Base-by-base conservation (phyloP, 53 echinoderm and acorn worm species). In the Zoroaster sp. region DNA sequence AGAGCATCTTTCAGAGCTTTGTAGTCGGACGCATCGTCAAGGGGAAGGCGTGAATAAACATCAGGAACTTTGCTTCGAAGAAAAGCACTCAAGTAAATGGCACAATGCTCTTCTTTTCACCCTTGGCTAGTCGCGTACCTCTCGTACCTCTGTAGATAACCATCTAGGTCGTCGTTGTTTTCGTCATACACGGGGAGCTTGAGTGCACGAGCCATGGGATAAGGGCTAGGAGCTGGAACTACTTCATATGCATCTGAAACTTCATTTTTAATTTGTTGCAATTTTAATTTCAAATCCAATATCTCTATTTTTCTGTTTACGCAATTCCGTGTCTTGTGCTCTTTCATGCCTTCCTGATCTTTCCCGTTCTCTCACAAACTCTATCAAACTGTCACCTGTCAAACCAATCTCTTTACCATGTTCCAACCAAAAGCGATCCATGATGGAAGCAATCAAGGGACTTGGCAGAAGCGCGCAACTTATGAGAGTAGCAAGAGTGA, bases 281-380 rank as follows among this genome's bases (percentile, higher is more conserved):
- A 35, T 52, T 78, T 20, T 6, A 36, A 17, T 6, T 78, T 52
- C 21, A 36, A 78, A 35, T 34, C 31, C 35, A 31, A 12, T 35
- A 55, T 78, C 4, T 78, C 78, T 11, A 1, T 34, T 1, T 78
- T 37, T 35, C n/a, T 78, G 53, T 35, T 53, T 34, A 9, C 78
- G 51, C 6, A 78, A 36, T 78, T 78, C 55, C 25, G 53, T 4
- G 53, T 78, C 78, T 20, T 78, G 78, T 4, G 55, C 78, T 78
- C 53, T 78, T 17, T 35, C 36, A 55, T 78, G 53, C 17, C 78
- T 34, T 20, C 35, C 78, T 5, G 38, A 5, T 7, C 23, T 52
- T 20, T 78, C 78, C 34, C 55, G 55, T 33, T 78, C 78, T 8
- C 78, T 33, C 78, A 78, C 55, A 78, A 78, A 78, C 15, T 78